Percentiles rank a stretch among this genome's conserved stretches.
phyloP scores from a whole-genome alignment of 2,797 vertebrate species.

The Acestrorhynchus altus region DNA sequence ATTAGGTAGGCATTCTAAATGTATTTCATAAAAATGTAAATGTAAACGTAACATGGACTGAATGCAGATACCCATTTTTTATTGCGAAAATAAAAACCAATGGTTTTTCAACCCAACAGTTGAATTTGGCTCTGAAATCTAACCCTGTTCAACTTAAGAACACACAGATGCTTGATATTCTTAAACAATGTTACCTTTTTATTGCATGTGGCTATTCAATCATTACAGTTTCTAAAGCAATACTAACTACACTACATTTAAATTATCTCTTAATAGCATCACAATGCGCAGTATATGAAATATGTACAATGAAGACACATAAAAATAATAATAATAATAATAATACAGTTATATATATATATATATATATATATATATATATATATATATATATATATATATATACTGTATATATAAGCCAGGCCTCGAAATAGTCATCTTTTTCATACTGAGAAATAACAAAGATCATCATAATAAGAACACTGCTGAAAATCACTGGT shows the following conservation, averaged over 20 bases:
- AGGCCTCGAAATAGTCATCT: constrained; percentile 86
- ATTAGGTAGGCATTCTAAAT: no score
- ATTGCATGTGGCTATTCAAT: constrained; percentile 99
- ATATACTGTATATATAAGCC: constrained; percentile 64
- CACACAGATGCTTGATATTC: constrained; percentile 71
- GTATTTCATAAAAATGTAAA: no score
- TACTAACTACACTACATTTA: constrained; percentile 86
- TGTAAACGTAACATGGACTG: no score
- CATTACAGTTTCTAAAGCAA: constrained; percentile 94
- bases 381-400: no score
- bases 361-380: no score
- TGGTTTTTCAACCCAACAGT: no score
- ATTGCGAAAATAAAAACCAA: no score
- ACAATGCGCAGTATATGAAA: constrained; percentile 90
- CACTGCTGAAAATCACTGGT: constrained; percentile 89
- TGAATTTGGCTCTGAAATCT: no score
- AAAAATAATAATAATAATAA: constrained; percentile 63
- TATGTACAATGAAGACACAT: constrained; percentile 94
- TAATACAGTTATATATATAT: constrained; percentile 57
- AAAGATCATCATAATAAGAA: constrained; percentile 87
- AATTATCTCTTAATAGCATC: constrained; percentile 89
- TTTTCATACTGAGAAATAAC: constrained; percentile 89
- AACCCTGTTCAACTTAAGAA: constrained; percentile 20
- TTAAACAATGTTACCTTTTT: constrained; percentile 95
- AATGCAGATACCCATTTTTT: no score